Evolutionary conservation across 2,797 vertebrate genomes (phyloP).

Genomic region (Decapterus maruadsi): DNA sequence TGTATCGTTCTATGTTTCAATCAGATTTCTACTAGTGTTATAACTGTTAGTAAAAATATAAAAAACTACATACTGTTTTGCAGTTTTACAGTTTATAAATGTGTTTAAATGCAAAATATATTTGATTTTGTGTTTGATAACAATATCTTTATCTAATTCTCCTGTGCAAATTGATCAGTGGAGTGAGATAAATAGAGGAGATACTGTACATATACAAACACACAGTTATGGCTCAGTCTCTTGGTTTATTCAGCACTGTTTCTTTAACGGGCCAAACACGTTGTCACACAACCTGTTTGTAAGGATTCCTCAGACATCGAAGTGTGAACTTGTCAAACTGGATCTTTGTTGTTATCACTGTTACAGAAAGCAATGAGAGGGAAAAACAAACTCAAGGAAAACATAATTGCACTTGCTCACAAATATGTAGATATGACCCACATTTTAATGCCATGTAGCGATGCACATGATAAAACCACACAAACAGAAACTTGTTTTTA

Average conservation of each 20-base stretch:
- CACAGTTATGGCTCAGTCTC: neutral
- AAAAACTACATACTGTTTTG: neutral
- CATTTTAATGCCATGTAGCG: neutral
- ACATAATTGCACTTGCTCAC: neutral
- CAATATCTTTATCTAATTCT: neutral
- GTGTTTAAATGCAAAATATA: neutral
- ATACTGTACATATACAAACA: neutral
- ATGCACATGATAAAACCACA: neutral
- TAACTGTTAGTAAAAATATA: neutral
- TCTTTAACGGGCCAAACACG: constrained; percentile 14
- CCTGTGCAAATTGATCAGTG: neutral
- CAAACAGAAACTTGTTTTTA: neutral
- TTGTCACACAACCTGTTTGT: constrained; percentile 56
- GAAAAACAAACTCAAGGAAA: neutral
- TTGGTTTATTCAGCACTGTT: constrained; percentile 4
- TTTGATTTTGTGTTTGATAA: too few relatives aligned
- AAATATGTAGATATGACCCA: neutral
- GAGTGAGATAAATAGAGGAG: neutral
- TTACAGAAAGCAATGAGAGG: neutral
- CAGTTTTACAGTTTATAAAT: neutral
- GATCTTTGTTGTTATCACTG: constrained; percentile 10
- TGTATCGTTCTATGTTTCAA: neutral
- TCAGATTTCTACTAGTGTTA: neutral
- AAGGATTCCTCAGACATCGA: constrained; percentile 20
- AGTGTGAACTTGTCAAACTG: constrained; percentile 36